Evolutionary conservation across 2,888 invertebrate genomes (phyloP), one percentile per base, ranked within the genome.

Genomic region (Dicycla oo): DNA sequence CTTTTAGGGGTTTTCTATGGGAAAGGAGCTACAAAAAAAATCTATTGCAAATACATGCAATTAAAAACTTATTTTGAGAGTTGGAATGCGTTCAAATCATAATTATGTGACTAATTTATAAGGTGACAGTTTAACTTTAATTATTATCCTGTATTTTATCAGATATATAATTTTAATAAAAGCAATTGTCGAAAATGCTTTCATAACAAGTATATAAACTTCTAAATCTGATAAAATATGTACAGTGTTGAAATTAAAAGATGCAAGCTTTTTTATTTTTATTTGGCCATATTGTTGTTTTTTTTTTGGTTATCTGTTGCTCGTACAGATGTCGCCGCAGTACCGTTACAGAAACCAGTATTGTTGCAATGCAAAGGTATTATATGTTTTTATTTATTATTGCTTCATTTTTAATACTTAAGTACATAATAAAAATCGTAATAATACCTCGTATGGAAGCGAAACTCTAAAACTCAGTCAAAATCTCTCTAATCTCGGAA

Each of bases 281-380:
- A 73, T 80, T 86, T 75, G 73, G 83, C 87, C 75, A 87, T 88
- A 87, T 89, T 87, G 88, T 83, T 86, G 86, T 82, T 82, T 81
- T 86, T 87, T 82, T 82, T 81, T 82, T 87, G 82, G 86, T 88
- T 89, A 86, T 89, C 73, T 87, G 74, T 85, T 87, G 68, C 76
- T 88, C 88, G 89, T 88, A 92, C 94, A 95, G 95, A 95, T 95
- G 93, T 94, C 94, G 92, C 94, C 94, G 92, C 92, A 90, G 89
- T 95, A 94, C 89, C 92, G 94, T 85, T 94, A 95, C 93, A 92
- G 94, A 90, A 94, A 94, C 80, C 94, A 93, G 90, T 93, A 94
- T 91, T 95, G 93, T 94, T 96, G 94, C 89, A 94, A 94, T 92
- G 89, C 92, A 75, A 94, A 96, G 96, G 96, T 96, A 95, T 91